Evolutionary conservation across 1,140 invertebrate genomes (phyloP).

Genomic region (Drosophila pandora): DNA sequence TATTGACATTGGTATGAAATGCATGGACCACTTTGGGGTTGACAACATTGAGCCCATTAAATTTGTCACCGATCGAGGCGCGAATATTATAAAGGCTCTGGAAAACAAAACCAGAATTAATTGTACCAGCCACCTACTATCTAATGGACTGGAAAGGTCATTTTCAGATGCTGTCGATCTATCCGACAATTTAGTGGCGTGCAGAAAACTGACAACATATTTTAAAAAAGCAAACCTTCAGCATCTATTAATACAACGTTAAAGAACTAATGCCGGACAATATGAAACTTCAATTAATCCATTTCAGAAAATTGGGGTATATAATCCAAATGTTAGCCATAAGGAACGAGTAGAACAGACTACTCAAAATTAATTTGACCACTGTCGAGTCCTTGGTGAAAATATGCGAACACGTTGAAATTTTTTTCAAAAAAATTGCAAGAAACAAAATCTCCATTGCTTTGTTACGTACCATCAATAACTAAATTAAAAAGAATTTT

Average conservation of each 20-base stretch:
- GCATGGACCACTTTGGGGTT: no score
- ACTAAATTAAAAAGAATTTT: background rate
- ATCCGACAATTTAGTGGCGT: no score
- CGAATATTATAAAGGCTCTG: conserved; percentile 23
- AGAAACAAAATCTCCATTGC: background rate
- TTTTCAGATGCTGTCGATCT: background rate
- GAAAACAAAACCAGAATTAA: conserved; percentile 18
- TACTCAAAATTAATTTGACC: no score
- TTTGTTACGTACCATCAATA: background rate
- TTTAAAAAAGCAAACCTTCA: conserved; percentile 36
- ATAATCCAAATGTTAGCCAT: conserved; percentile 27
- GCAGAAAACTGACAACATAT: conserved; percentile 4
- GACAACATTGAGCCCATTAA: conserved; percentile 15
- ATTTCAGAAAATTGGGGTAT: conserved; percentile 34
- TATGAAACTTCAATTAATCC: conserved; percentile 35
- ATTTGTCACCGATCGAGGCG: conserved; percentile 25
- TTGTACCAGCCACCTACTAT: conserved; percentile 14
- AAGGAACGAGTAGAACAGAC: conserved; percentile 16
- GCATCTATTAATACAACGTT: conserved; percentile 22
- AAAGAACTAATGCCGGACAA: conserved; percentile 28
- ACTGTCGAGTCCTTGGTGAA: no score
- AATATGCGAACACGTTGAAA: background rate
- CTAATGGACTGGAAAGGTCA: conserved; percentile 6
- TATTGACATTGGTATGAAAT: no score
- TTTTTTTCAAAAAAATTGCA: background rate